Conservation (phyloP, 2,797 vertebrate species). For the Psittacula echo region DNA sequence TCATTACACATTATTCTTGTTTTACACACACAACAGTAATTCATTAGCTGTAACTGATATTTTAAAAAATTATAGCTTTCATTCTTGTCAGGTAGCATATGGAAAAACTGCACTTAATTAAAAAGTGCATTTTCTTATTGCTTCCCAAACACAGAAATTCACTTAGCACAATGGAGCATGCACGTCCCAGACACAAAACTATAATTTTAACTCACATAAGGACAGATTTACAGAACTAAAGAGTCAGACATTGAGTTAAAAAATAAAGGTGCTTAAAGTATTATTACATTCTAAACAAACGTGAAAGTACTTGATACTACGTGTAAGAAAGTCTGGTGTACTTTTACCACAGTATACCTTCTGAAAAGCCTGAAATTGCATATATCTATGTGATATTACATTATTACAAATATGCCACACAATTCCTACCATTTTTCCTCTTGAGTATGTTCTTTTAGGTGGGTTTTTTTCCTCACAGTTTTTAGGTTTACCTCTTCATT, state of each 20-base stretch:
- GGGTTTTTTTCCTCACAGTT: background rate
- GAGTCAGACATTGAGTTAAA: background rate
- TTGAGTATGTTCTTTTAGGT: background rate
- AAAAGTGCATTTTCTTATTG: background rate
- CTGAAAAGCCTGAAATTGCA: background rate
- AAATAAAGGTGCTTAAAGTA: background rate
- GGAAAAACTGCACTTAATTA: background rate
- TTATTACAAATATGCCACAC: background rate
- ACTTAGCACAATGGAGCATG: background rate
- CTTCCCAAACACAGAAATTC: background rate
- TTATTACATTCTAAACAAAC: background rate
- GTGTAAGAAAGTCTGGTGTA: background rate
- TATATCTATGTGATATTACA: background rate
- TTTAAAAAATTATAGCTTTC: slow-evolving; percentile 10
- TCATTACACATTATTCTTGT: background rate
- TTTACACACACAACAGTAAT: background rate
- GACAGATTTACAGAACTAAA: background rate
- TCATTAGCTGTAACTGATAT: background rate
- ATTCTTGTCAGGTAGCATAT: background rate
- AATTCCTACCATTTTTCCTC: background rate
- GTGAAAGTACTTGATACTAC: background rate
- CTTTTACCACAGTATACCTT: background rate
- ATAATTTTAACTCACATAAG: background rate
- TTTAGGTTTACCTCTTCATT: background rate
- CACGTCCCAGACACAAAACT: background rate